Conservation (phyloP, 1,140 invertebrate species). For the Halictus rubicundus region DNA sequence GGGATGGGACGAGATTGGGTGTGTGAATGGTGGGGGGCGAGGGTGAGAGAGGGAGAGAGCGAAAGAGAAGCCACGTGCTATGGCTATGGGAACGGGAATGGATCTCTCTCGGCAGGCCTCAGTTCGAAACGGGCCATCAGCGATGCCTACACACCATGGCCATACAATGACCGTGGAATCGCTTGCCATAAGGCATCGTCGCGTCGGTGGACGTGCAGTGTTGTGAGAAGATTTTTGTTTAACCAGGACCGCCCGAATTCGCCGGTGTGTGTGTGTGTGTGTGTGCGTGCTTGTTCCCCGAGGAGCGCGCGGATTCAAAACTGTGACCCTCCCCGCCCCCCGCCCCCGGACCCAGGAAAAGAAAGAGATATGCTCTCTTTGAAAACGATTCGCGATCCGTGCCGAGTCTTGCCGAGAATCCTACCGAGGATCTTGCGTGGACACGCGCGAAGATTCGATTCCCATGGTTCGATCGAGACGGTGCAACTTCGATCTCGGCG, state of each 20-base stretch:
- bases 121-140: slow-evolving; percentile 78
- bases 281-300: not conserved
- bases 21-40: slow-evolving; percentile 27
- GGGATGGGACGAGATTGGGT: slow-evolving; percentile 13
- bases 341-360: not conserved
- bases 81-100: slow-evolving; percentile 78
- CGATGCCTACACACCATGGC: slow-evolving; percentile 77
- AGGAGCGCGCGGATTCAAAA: not conserved
- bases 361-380: slow-evolving; percentile 4
- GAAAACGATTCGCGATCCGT: not conserved
- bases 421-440: not conserved
- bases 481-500: not conserved
- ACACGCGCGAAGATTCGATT: not conserved
- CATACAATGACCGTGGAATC: slow-evolving; percentile 64
- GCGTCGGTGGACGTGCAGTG: slow-evolving; percentile 40
- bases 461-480: not conserved
- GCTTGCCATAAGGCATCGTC: slow-evolving; percentile 62
- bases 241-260: not conserved
- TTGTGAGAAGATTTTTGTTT: slow-evolving; percentile 36
- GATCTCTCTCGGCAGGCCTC: slow-evolving; percentile 70
- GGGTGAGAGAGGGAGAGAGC: slow-evolving; percentile 47
- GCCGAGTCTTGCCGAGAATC: not conserved
- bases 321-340: not conserved
- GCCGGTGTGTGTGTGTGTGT: not conserved
- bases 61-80: slow-evolving; percentile 76